These are phyloP conservation scores for Smittia aterrima DNA, from an alignment of 2,888 invertebrate genomes.

Conservation along the genomic window DNA sequence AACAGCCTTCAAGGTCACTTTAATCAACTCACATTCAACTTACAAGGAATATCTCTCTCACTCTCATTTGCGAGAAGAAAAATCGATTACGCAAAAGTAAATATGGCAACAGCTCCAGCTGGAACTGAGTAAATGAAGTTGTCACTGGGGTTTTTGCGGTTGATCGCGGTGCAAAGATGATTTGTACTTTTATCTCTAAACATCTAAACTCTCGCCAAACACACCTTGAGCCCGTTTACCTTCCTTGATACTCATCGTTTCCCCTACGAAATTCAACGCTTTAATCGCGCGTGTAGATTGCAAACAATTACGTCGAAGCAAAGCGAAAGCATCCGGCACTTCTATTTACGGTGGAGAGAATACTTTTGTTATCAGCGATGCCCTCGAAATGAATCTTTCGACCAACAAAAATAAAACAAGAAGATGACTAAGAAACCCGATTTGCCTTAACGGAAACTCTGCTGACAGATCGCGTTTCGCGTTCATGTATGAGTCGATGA, in stretches of 20 bases:
- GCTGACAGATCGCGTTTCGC: slow-evolving; percentile 16
- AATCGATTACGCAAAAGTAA: slow-evolving; percentile 7
- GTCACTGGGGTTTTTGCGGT: not conserved
- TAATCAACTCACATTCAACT: not conserved
- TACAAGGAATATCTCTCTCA: not conserved
- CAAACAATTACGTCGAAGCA: not conserved
- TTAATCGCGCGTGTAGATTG: not conserved
- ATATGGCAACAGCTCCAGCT: not conserved
- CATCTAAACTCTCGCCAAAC: not conserved
- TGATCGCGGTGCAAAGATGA: not conserved
- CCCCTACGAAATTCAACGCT: not conserved
- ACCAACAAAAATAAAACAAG: not conserved
- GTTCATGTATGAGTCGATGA: not conserved
- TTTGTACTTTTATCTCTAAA: not conserved
- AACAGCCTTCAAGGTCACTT: slow-evolving; percentile 13
- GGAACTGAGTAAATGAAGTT: not conserved
- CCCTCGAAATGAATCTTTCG: slow-evolving; percentile 6
- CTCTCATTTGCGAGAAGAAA: not conserved
- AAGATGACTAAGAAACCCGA: not conserved
- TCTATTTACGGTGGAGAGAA: not conserved
- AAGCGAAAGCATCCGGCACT: not conserved
- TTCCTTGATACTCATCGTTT: not conserved
- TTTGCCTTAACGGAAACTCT: slow-evolving; percentile 14
- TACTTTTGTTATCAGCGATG: not conserved
- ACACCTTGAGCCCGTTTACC: not conserved